phyloP scores from a whole-genome alignment of 2,797 vertebrate species.

The Hydrophis major region DNA sequence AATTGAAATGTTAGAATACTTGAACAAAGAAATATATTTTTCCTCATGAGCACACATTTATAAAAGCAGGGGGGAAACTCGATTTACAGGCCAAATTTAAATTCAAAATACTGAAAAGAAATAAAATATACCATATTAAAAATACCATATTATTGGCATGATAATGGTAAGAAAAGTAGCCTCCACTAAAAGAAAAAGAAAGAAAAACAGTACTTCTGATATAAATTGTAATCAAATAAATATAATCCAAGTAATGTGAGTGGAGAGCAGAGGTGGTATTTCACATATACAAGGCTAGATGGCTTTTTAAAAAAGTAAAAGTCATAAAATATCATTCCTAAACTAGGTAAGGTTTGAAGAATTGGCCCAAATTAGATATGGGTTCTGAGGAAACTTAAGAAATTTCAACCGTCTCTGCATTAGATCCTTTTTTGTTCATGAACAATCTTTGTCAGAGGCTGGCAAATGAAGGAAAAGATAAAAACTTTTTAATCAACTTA shows the following conservation, averaged over 20 bases:
- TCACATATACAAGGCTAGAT: background rate
- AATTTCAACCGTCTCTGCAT: background rate
- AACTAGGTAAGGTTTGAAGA: background rate
- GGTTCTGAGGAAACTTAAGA: background rate
- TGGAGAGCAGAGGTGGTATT: background rate
- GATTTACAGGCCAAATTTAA: background rate
- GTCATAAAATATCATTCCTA: background rate
- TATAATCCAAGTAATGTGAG: background rate
- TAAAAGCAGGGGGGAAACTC: background rate
- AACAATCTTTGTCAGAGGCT: background rate
- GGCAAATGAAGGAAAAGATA: background rate
- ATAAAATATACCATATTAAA: background rate
- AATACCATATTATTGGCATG: background rate
- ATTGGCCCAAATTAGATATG: background rate
- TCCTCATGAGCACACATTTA: constrained; percentile 16
- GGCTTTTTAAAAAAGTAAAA: background rate
- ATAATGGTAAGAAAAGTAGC: background rate
- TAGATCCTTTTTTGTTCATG: background rate
- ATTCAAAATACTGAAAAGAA: background rate
- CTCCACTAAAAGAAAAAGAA: background rate
- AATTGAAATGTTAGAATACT: constrained; percentile 36
- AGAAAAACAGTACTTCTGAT: background rate
- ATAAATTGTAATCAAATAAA: background rate
- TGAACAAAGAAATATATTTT: constrained; percentile 1
- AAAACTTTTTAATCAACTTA: background rate